A percentile compares a stretch with the other conserved stretches of the same genome.
Evolutionary conservation across 1,140 invertebrate genomes (phyloP).

Genomic region (Drosophila triauraria): DNA sequence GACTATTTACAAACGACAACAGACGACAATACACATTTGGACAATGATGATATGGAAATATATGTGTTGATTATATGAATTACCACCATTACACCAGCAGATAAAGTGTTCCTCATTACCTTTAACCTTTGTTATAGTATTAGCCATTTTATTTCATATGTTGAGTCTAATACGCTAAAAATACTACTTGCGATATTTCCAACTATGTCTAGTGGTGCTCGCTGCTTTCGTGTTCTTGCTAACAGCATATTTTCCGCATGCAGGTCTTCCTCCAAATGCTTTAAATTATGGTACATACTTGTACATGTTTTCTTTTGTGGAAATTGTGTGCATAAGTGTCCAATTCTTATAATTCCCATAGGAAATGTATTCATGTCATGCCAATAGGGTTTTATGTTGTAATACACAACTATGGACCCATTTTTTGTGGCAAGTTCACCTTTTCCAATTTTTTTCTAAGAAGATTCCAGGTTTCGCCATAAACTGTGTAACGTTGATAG

Average conservation of each 20-base stretch:
- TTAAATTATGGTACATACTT: slow-evolving; percentile 1
- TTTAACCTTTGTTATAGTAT: not conserved
- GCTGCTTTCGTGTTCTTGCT: not conserved
- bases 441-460: slow-evolving; percentile 4
- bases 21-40: no score
- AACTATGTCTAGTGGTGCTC: slow-evolving; percentile 4
- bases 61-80: no score
- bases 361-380: no score
- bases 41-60: no score
- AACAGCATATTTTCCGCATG: not conserved
- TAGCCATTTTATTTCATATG: slow-evolving; percentile 1
- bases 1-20: no score
- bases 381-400: no score
- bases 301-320: not conserved
- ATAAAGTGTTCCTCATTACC: no score
- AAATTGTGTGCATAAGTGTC: not conserved
- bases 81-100: no score
- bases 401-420: no score
- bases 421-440: no score
- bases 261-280: slow-evolving; percentile 1
- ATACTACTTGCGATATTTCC: slow-evolving; percentile 20
- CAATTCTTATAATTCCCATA: not conserved
- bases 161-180: slow-evolving; percentile 14
- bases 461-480: not conserved
- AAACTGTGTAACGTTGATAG: not conserved